Percentiles rank a stretch among this genome's conserved stretches.
These are phyloP conservation scores for Miichthys miiuy DNA, from an alignment of 2,797 vertebrate species.

Conservation along the genomic window DNA sequence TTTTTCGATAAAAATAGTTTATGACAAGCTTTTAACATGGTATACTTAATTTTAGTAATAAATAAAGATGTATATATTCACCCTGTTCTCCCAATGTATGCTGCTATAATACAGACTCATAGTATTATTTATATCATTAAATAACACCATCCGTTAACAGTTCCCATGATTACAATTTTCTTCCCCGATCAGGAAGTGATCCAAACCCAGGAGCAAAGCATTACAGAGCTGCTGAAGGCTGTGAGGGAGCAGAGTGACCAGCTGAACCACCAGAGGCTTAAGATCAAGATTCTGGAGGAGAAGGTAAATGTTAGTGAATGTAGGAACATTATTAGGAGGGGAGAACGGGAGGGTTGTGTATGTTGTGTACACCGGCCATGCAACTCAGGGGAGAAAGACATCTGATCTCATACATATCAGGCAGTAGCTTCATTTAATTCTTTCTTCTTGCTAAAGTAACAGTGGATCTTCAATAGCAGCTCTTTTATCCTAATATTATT, in stretches of 20 bases:
- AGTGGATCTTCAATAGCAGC: too few species aligned
- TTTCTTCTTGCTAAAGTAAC: too few species aligned
- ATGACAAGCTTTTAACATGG: too few species aligned
- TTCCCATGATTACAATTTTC: background rate
- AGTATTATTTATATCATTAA: background rate
- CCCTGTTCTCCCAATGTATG: background rate
- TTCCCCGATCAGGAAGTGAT: constrained; percentile 85
- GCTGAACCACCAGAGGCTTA: constrained; percentile 88
- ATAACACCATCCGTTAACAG: background rate
- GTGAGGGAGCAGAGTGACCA: constrained; percentile 90
- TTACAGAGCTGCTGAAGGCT: constrained; percentile 87
- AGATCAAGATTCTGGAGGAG: constrained; percentile 91
- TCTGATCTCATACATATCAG: background rate
- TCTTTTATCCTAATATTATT: too few species aligned
- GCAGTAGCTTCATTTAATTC: background rate
- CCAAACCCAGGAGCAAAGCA: constrained; percentile 89
- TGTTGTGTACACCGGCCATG: too few species aligned
- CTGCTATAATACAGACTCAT: background rate
- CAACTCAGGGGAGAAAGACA: too few species aligned
- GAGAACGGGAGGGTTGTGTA: background rate
- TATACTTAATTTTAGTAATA: background rate
- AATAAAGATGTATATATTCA: background rate
- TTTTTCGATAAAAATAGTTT: too few species aligned
- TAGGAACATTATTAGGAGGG: background rate
- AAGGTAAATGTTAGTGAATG: constrained; percentile 82